phyloP scores from a whole-genome alignment of 2,113 vertebrate genomes.

The Tichodroma muraria region DNA sequence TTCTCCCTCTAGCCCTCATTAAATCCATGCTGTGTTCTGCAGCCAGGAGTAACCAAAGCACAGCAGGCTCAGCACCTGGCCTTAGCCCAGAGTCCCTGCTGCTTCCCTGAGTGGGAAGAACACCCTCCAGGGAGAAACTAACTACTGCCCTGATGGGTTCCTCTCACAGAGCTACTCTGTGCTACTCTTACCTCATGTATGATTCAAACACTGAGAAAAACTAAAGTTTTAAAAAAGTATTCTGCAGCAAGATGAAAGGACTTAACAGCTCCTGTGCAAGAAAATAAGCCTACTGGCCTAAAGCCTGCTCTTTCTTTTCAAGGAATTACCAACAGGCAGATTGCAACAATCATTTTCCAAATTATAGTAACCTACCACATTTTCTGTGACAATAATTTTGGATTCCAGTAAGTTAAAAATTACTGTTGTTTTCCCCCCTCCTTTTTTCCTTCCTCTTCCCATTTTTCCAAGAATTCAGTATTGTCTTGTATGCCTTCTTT shows the following conservation, averaged over 20 bases:
- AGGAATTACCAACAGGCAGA: not conserved
- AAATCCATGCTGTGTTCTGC: not conserved
- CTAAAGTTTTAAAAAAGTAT: not conserved
- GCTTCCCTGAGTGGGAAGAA: not conserved
- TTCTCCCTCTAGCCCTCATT: not conserved
- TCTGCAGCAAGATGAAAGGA: not conserved
- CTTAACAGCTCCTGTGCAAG: not conserved
- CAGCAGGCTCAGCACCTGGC: not conserved
- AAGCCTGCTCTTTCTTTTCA: not conserved
- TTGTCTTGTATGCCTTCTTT: not conserved
- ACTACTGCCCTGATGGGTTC: not conserved
- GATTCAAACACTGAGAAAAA: not conserved
- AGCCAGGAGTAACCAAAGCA: not conserved
- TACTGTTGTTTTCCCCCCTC: not conserved
- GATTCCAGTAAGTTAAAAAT: conserved; percentile 7
- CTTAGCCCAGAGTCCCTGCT: not conserved
- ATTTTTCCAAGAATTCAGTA: not conserved
- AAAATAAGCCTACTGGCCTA: not conserved
- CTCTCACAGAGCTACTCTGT: not conserved
- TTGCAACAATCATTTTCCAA: not conserved
- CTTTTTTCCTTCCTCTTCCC: not conserved
- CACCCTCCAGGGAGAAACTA: not conserved
- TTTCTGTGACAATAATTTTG: not conserved
- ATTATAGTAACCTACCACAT: not conserved
- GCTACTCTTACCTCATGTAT: not conserved